Evolutionary conservation across 2,888 invertebrate genomes (phyloP), one percentile per base, ranked within the genome.

Genomic region (Therioaphis trifolii): DNA sequence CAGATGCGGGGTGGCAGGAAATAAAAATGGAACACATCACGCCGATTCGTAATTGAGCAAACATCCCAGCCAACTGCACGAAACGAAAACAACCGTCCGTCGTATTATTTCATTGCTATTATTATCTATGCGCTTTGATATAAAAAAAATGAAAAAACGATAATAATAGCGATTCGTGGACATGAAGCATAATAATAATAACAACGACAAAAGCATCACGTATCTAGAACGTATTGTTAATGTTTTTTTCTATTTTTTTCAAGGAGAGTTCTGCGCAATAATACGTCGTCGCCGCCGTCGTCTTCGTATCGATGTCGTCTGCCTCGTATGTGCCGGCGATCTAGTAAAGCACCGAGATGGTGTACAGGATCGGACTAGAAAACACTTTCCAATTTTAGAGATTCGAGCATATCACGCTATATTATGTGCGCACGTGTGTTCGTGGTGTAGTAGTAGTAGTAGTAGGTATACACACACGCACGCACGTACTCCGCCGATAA

Each of bases 371-470:
- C 58, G 24, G 18, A 74, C 35, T 55, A 74, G 74, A 74, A 74
- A 74, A 74, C 74, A 55, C 74, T 74, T 74, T 74, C 74, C 55
- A 74, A 74, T 74, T 74, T 55, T 74, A 74, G 55, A 74, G 55
- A 74, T 55, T 29, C 49, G 18, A 12, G 55, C 55, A 18, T 74
- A 74, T 55, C 55, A 15, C 21, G n/a, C n/a, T n/a, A n/a, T n/a
- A n/a, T n/a, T n/a, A 14, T 58, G 35, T 58, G 55, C 35, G 35
- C 35, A 7, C 7, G 35, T 35, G 35, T 7, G 35, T 35, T 35
- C 35, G 35, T 35, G 7, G n/a, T n/a, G n/a, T n/a, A n/a, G n/a
- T n/a, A n/a, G n/a, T n/a, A n/a, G n/a, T n/a, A n/a, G n/a, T n/a
- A n/a, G n/a, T n/a, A n/a, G n/a, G n/a, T n/a, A 35, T 5, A 35